phyloP scores from a whole-genome alignment of 2,113 vertebrate genomes.

The Butorides virescens region DNA sequence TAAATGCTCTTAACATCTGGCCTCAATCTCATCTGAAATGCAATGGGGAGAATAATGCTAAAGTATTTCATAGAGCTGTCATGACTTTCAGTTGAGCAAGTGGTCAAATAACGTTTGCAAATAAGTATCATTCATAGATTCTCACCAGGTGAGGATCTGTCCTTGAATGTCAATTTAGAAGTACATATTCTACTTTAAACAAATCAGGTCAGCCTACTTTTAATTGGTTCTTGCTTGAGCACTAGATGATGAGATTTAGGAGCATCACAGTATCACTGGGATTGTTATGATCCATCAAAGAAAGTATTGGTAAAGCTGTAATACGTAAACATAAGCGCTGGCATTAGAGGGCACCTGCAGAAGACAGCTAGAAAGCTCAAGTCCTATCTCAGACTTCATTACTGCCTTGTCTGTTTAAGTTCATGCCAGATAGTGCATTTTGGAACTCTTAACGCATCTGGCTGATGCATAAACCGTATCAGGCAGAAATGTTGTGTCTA shows the following conservation, averaged over 20 bases:
- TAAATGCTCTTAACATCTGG: neutral
- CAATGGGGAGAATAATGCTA: neutral
- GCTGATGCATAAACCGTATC: neutral
- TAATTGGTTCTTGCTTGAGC: neutral
- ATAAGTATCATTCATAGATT: rapidly evolving
- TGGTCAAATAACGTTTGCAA: neutral
- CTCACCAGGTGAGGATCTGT: neutral
- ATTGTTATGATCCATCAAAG: neutral
- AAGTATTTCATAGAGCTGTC: neutral
- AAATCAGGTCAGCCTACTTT: neutral
- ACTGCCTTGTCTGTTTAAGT: neutral
- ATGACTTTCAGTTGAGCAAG: neutral
- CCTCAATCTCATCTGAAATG: neutral
- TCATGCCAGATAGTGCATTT: neutral
- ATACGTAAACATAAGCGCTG: neutral
- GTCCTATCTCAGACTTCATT: neutral
- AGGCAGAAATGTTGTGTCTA: neutral
- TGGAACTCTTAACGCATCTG: neutral
- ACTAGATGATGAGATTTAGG: neutral
- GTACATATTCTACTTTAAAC: neutral
- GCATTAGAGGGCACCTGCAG: neutral
- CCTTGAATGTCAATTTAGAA: neutral
- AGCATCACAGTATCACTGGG: neutral
- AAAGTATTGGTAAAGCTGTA: neutral
- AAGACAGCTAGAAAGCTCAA: neutral